Evolutionary conservation across 2,797 vertebrate genomes (phyloP), one percentile per base, ranked within the genome.

Genomic region (Corythornis leucogaster): DNA sequence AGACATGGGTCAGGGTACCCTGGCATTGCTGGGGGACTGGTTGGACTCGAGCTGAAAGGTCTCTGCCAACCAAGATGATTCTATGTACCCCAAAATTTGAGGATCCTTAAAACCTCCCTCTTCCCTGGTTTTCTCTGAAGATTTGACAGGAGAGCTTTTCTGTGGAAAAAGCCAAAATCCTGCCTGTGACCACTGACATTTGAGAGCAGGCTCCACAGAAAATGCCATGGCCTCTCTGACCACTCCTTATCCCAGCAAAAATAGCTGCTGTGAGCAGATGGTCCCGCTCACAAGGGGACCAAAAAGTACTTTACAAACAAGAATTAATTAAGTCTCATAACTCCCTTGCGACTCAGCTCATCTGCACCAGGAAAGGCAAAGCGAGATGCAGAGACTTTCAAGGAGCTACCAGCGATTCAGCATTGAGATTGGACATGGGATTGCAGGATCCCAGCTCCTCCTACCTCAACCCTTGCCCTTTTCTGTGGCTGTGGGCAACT

Each of bases 291-390:
- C 70, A 22, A 38, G 40, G 62, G 62, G 45, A 25, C 50, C 4
- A 0, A 30, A 0, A 6, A 91, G 70, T 40, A 42, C 85, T 87
- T 91, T 3, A 25, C 58, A 53, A 92, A 75, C 70, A 81, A 67
- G 79, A 89, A 80, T 94, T 91, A 96, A 96, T 94, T 90, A 91
- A 93, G 64, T 43, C 90, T 94, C 64, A 4, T 15, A 75, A n/a
- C 46, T 93, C 91, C 87, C 94, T 38, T 31, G 78, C 12, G 90
- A 77, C 83, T 75, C 24, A 58, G 64, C 93, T 85, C 91, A 45
- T 38, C 71, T 55, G 74, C 66, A 76, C 15, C 46, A 38, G 64
- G 31, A 58, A 75, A 80, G 21, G 42, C 64, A 30, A 59, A 92
- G n/a, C 1, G 50, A 91, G 78, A 79, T 57, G 19, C 7, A 0